Evolutionary conservation across 2,113 vertebrate genomes (phyloP).

Genomic region (Prionailurus bengalensis): DNA sequence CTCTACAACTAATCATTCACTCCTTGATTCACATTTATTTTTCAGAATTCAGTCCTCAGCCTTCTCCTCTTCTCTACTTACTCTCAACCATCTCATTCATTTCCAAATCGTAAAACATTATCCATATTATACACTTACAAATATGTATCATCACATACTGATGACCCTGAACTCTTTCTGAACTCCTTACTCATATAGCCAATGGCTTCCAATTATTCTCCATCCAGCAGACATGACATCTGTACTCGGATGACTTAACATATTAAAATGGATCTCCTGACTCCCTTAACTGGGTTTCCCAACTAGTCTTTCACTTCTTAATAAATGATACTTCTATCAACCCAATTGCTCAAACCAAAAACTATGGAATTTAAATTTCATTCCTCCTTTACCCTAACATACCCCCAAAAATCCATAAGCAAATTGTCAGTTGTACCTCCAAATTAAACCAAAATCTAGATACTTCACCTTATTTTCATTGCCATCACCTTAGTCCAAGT

Average conservation of each 20-base stretch:
- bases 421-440: background rate
- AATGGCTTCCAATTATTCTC: background rate
- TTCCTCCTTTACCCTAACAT: background rate
- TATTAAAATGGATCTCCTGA: background rate
- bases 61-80: background rate
- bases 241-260: background rate
- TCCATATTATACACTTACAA: background rate
- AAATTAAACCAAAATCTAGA: background rate
- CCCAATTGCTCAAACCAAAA: background rate
- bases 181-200: background rate
- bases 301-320: background rate
- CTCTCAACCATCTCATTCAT: background rate
- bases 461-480: background rate
- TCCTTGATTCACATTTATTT: background rate
- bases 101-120: conserved; percentile 7
- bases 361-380: background rate
- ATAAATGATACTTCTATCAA: background rate
- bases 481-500: background rate
- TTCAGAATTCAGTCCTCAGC: background rate
- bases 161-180: background rate
- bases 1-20: background rate
- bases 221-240: background rate
- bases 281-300: background rate
- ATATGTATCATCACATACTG: background rate
- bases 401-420: background rate